These are phyloP conservation scores for Myotis daubentonii DNA, from an alignment of 2,797 vertebrate genomes.

Conservation along the genomic window DNA sequence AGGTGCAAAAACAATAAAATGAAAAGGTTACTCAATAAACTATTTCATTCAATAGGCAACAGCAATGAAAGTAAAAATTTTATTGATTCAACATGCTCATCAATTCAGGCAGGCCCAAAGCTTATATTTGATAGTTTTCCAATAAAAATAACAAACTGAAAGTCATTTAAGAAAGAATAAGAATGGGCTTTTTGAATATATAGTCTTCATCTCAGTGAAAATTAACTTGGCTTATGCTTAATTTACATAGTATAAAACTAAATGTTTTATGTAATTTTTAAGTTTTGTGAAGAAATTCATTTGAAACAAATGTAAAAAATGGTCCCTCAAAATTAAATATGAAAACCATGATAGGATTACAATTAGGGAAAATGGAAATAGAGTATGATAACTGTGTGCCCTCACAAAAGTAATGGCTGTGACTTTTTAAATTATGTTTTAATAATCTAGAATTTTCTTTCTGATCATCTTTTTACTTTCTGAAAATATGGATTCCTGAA, in stretches of 20 bases:
- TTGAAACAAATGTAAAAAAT: constrained; percentile 67
- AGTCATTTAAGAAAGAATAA: constrained; percentile 78
- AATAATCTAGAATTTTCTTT: constrained; percentile 28
- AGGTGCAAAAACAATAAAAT: constrained; percentile 60
- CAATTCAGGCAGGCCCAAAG: background rate
- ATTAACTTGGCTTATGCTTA: constrained; percentile 69
- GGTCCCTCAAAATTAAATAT: background rate
- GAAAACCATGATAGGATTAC: background rate
- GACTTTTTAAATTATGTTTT: constrained; percentile 2
- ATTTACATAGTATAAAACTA: constrained; percentile 37
- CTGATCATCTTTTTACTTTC: constrained; percentile 14
- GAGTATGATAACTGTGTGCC: background rate
- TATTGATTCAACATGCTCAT: constrained; percentile 11
- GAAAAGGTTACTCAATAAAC: constrained; percentile 46
- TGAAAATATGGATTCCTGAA: constrained; percentile 35
- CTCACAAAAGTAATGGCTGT: background rate
- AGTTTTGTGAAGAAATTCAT: constrained; percentile 59
- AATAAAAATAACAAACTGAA: constrained; percentile 78
- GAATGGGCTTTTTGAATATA: constrained; percentile 79
- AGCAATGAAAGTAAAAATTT: constrained; percentile 58
- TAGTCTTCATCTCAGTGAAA: constrained; percentile 55
- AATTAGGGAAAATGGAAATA: constrained; percentile 11
- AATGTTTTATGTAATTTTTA: constrained; percentile 68
- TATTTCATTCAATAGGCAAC: constrained; percentile 51
- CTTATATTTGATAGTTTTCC: constrained; percentile 67